Percentiles rank a stretch among this genome's conserved stretches.
These are phyloP conservation scores for Sapayoa aenigma DNA, from an alignment of 2,113 vertebrate genomes.

Conservation along the genomic window DNA sequence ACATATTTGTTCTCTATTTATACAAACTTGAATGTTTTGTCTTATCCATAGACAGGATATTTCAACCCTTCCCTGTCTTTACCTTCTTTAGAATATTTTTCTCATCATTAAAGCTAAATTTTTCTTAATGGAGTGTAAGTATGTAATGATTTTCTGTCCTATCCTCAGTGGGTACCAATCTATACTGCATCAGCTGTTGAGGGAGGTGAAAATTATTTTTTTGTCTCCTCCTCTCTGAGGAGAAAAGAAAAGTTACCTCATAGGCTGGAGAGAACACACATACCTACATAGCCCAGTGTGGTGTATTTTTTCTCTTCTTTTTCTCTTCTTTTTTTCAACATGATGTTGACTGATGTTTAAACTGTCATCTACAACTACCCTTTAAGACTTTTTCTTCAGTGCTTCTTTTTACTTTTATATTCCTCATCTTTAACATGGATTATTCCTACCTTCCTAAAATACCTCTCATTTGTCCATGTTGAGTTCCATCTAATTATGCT, in stretches of 20 bases:
- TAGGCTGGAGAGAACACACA: background rate
- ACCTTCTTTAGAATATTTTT: background rate
- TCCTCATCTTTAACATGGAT: background rate
- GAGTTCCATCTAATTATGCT: background rate
- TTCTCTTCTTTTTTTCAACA: background rate
- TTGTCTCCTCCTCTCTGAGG: background rate
- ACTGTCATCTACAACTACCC: background rate
- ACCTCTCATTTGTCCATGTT: background rate
- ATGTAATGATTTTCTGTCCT: background rate
- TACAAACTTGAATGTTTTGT: background rate
- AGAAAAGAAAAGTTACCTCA: background rate
- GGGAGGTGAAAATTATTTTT: fast-evolving
- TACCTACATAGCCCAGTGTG: background rate
- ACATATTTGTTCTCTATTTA: background rate
- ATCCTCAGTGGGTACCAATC: background rate
- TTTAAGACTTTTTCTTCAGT: background rate
- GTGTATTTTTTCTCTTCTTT: background rate
- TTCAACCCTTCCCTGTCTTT: background rate
- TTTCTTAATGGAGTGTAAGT: background rate
- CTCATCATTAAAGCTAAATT: background rate
- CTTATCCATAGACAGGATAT: background rate
- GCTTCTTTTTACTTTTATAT: background rate
- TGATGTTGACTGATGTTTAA: background rate
- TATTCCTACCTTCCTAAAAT: background rate
- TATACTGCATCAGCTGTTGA: background rate